Evolutionary conservation across 2,113 vertebrate species (phyloP), one percentile per base, ranked within the genome.

Genomic region (Prietella phreatophila): DNA sequence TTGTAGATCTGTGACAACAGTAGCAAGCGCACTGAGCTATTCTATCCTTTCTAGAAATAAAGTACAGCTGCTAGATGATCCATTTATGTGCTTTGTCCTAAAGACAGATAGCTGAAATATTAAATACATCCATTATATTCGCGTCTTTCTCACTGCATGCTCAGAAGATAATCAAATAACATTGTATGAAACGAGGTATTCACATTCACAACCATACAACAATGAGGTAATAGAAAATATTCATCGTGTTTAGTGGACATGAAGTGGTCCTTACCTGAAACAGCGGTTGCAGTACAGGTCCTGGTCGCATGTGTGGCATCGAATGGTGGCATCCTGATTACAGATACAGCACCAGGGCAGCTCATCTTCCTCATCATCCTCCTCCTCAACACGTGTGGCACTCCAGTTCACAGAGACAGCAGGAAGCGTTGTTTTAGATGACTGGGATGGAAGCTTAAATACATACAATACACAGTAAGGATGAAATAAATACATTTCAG

Each of bases 311-410:
- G 96, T 96, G 42, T 96, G 94, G 87, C 98, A 99, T 80, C 97
- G 97, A 71, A 99, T 82, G 0, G 92, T 91, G 84, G 98, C 98
- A 1, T 99, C 96, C 60, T 96, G 95, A 0, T 98, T 98, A 92
- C 98, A 99, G 94, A 99, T 98, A 91, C 97, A 99, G 92, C 98
- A 99, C 98, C 98, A 99, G 9, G 97, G 98, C 89, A 99, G 95
- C 92, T 98, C 97, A 4, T 96, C 97, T 20, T 96, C 91, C 1
- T 98, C 96, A 0, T 98, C 97, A 0, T 96, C 97, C 13, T 96
- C 58, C 13, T 82, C 78, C 71, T 86, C 58, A 42, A 61, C 56
- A 61, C 6, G 19, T 39, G 33, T 25, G 11, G 20, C 33, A 42
- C 80, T 11, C 56, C 33, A 42, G 80, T 82, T 60, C 13, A 61